Percentiles rank a stretch among this genome's conserved stretches.
phyloP scores from a whole-genome alignment of 2,797 vertebrate genomes.

The Myiothlypis chrysogaster region DNA sequence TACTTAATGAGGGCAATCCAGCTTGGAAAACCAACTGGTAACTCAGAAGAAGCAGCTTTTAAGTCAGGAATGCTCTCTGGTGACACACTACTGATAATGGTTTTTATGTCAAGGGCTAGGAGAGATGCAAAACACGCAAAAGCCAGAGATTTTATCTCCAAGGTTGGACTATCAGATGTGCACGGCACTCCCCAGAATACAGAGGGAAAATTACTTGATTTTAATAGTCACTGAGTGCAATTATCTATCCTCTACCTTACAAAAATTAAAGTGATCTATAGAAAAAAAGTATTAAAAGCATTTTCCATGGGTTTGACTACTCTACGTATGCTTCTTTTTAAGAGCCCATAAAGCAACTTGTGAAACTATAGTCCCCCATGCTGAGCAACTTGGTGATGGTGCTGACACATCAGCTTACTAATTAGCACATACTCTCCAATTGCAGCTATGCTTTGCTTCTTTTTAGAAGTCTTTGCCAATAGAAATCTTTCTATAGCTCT shows the following conservation, averaged over 20 bases:
- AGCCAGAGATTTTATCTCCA: not conserved
- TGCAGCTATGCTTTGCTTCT: slow-evolving; percentile 3
- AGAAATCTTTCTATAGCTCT: not conserved
- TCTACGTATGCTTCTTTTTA: slow-evolving; percentile 39
- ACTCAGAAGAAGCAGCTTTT: not conserved
- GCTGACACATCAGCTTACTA: slow-evolving; percentile 44
- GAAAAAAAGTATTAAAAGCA: slow-evolving; percentile 33
- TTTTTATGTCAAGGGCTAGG: not conserved
- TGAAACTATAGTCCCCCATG: not conserved
- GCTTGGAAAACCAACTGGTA: slow-evolving; percentile 15
- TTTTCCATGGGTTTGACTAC: slow-evolving; percentile 19
- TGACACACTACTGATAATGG: not conserved
- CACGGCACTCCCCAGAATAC: not conserved
- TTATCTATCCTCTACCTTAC: slow-evolving; percentile 6
- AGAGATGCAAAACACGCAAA: not conserved
- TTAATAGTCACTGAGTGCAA: not conserved
- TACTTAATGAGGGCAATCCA: not conserved
- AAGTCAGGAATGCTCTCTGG: slow-evolving; percentile 17
- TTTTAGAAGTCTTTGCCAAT: not conserved
- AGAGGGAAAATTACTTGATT: not conserved
- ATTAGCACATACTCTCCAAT: slow-evolving; percentile 19
- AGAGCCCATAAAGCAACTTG: slow-evolving; percentile 51
- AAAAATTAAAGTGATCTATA: slow-evolving; percentile 52
- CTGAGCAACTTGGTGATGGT: slow-evolving; percentile 19
- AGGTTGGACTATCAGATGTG: not conserved